Conservation (phyloP, 92 coral and sea anemone species). For the Metridium senile region DNA sequence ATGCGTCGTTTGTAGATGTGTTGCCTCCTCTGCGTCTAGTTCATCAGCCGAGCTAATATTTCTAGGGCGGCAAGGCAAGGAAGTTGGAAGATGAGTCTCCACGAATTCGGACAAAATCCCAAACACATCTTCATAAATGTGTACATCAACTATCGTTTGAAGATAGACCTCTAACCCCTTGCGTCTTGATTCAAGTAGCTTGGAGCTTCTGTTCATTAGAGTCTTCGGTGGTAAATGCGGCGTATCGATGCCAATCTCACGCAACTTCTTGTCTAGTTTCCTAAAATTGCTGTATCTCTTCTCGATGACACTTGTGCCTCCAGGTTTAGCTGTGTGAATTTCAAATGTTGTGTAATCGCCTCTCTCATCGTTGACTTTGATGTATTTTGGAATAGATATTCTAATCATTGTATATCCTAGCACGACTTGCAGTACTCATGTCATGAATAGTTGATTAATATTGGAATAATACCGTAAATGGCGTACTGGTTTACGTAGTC, state of each 20-base stretch:
- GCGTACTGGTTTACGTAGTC: neutral
- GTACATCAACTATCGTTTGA: slow-evolving; percentile 52
- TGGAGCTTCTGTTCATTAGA: slow-evolving; percentile 63
- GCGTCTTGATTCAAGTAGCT: slow-evolving; percentile 78
- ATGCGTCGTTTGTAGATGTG: slow-evolving; percentile 65
- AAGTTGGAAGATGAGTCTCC: slow-evolving; percentile 64
- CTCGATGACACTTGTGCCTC: slow-evolving; percentile 66
- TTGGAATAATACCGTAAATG: slow-evolving; percentile 13
- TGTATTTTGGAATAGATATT: slow-evolving; percentile 80
- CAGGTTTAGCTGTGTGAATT: slow-evolving; percentile 81
- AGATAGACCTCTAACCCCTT: slow-evolving; percentile 73
- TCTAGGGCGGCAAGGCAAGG: slow-evolving; percentile 33
- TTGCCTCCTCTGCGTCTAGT: slow-evolving; percentile 59
- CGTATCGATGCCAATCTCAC: slow-evolving; percentile 56
- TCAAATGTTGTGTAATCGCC: slow-evolving; percentile 79
- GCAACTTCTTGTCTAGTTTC: slow-evolving; percentile 75
- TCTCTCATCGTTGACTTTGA: slow-evolving; percentile 59
- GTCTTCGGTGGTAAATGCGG: slow-evolving; percentile 72
- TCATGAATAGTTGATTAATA: neutral
- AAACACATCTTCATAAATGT: slow-evolving; percentile 53
- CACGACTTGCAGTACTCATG: neutral
- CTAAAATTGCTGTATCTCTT: slow-evolving; percentile 76
- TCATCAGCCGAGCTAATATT: slow-evolving; percentile 78
- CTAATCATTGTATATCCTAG: slow-evolving; percentile 44
- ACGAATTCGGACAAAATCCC: slow-evolving; percentile 65